A percentile compares a stretch with the other conserved stretches of the same genome.
Conservation (phyloP, 2,888 invertebrate species). For the Acanthococcus lagerstroemiae region DNA sequence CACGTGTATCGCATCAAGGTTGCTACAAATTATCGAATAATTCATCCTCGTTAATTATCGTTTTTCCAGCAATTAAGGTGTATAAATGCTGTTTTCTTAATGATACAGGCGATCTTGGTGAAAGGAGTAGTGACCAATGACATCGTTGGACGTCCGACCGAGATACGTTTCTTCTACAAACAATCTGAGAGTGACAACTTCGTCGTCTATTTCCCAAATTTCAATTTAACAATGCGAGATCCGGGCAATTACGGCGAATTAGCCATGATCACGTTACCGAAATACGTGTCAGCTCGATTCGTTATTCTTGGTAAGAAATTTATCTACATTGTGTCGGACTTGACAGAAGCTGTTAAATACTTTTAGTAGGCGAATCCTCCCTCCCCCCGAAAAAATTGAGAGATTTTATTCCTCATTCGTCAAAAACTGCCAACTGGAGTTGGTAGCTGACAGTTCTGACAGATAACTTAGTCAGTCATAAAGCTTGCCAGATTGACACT, state of each 20-base stretch:
- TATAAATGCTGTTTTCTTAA: no score
- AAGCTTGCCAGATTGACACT: no score
- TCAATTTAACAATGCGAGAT: constrained; percentile 85
- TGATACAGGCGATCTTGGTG: constrained; percentile 75
- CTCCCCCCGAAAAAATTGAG: neutral
- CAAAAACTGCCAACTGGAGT: no score
- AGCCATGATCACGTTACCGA: constrained; percentile 89
- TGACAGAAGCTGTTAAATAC: no score
- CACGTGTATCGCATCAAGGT: constrained; percentile 78
- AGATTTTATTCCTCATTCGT: no score
- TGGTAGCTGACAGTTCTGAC: no score
- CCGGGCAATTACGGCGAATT: constrained; percentile 95
- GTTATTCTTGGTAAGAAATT: constrained; percentile 57
- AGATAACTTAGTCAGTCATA: no score
- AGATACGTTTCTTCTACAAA: constrained; percentile 94
- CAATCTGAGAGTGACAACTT: constrained; percentile 88
- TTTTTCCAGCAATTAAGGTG: no score
- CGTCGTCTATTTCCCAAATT: constrained; percentile 93
- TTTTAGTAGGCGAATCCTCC: no score
- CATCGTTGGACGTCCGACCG: constrained; percentile 88
- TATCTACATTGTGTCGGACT: neutral
- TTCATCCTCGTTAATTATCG: no score
- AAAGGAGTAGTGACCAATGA: constrained; percentile 92
- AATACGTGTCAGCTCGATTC: constrained; percentile 86
- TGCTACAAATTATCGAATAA: no score